Percentiles rank a stretch among this genome's conserved stretches.
These are phyloP conservation scores for Aepyceros melampus DNA, from an alignment of 2,113 vertebrate genomes.

Conservation along the genomic window DNA sequence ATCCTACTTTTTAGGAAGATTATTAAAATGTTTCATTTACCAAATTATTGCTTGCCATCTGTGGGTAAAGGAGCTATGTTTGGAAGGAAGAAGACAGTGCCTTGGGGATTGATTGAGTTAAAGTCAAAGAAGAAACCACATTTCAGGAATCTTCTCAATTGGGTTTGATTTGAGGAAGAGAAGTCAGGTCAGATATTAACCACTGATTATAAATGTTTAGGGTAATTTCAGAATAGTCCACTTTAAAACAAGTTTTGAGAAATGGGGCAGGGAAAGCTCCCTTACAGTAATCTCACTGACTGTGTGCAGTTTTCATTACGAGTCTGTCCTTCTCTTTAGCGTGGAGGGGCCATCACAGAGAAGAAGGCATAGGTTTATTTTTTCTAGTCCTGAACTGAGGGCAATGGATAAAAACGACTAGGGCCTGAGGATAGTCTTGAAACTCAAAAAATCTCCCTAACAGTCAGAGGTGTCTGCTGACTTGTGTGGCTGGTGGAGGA, in stretches of 20 bases:
- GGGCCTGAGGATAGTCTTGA: background rate
- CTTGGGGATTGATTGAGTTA: background rate
- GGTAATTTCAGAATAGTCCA: background rate
- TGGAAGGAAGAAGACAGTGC: background rate
- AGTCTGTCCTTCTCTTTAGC: background rate
- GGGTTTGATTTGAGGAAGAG: background rate
- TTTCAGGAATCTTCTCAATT: background rate
- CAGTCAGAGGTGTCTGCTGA: background rate
- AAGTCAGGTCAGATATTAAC: background rate
- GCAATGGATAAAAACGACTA: background rate
- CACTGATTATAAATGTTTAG: background rate
- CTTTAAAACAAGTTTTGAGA: background rate
- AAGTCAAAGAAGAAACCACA: background rate
- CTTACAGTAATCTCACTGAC: background rate
- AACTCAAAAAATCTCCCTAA: background rate
- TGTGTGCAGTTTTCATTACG: background rate
- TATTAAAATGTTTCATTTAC: background rate
- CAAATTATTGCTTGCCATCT: background rate
- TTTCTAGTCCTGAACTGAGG: background rate
- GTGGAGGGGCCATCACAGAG: background rate
- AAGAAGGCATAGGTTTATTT: background rate
- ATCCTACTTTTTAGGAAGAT: background rate
- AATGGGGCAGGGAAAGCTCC: background rate
- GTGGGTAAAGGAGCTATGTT: background rate
- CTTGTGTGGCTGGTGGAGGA: background rate